Evolutionary conservation across 2,888 invertebrate genomes (phyloP).

Genomic region (Rosalia funebris): DNA sequence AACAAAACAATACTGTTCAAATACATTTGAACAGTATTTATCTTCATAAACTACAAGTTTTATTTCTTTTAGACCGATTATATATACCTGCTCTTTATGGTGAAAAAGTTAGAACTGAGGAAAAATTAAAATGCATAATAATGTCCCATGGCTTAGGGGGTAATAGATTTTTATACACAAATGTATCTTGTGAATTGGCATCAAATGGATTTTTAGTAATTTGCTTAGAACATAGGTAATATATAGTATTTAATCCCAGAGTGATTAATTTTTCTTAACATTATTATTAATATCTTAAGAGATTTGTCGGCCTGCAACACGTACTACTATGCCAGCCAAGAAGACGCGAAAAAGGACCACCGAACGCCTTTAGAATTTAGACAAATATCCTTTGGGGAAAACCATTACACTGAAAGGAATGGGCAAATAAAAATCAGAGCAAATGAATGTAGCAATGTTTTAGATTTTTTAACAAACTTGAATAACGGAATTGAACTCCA

Average conservation of each 20-base stretch:
- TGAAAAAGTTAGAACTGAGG: slow-evolving; percentile 59
- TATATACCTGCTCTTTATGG: slow-evolving; percentile 68
- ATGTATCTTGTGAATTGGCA: slow-evolving; percentile 71
- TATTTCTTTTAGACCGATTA: slow-evolving; percentile 58
- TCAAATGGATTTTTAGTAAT: slow-evolving; percentile 74
- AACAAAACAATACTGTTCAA: background rate
- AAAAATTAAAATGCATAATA: slow-evolving; percentile 68
- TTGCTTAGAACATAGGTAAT: slow-evolving; percentile 72
- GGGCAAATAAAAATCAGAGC: slow-evolving; percentile 65
- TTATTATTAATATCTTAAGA: slow-evolving; percentile 50
- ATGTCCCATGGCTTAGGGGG: slow-evolving; percentile 76
- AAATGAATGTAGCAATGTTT: slow-evolving; percentile 65
- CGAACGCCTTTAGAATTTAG: slow-evolving; percentile 57
- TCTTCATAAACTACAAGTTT: background rate
- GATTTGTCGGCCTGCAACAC: slow-evolving; percentile 64
- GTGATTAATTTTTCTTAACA: no score
- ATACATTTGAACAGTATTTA: no score
- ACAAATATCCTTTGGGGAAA: slow-evolving; percentile 57
- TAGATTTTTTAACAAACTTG: slow-evolving; percentile 66
- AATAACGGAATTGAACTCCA: slow-evolving; percentile 64
- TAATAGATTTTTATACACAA: slow-evolving; percentile 70
- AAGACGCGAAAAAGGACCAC: slow-evolving; percentile 56
- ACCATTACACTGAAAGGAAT: slow-evolving; percentile 60
- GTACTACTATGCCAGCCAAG: slow-evolving; percentile 62
- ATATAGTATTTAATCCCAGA: background rate